phyloP scores from a whole-genome alignment of 2,888 invertebrate species.

The Standfussiana lucernea region DNA sequence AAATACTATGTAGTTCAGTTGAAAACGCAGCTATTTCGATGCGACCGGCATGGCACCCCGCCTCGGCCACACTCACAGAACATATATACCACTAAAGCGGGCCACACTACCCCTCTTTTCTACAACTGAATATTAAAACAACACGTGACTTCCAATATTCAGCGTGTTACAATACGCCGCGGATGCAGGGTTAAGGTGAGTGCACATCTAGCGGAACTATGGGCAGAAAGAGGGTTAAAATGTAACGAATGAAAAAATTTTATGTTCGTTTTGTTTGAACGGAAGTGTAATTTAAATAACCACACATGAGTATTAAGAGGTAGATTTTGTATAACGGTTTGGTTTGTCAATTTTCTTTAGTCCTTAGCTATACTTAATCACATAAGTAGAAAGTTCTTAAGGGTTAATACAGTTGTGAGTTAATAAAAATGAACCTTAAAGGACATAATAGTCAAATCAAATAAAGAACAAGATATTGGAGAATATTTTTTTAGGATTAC shows the following conservation, averaged over 20 bases:
- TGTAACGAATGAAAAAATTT: background rate
- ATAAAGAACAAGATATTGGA: background rate
- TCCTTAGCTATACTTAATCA: too few relatives aligned
- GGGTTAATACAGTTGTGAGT: background rate
- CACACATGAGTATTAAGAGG: too few relatives aligned
- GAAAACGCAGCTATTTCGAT: slow-evolving; percentile 65
- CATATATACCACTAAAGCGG: too few relatives aligned
- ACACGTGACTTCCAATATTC: slow-evolving; percentile 74
- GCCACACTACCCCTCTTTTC: slow-evolving; percentile 67
- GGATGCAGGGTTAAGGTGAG: slow-evolving; percentile 52
- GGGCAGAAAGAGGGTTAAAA: too few relatives aligned
- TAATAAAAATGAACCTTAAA: background rate
- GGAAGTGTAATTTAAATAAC: background rate
- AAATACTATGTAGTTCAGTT: slow-evolving; percentile 61
- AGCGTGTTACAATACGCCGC: slow-evolving; percentile 66
- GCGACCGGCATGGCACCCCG: slow-evolving; percentile 61
- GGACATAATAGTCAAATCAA: background rate
- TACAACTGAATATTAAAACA: slow-evolving; percentile 71
- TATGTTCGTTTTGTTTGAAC: background rate
- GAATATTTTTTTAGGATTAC: background rate
- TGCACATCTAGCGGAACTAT: slow-evolving; percentile 30
- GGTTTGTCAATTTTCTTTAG: background rate
- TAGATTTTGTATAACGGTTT: background rate
- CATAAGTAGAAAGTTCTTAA: background rate
- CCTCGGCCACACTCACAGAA: slow-evolving; percentile 36